Conservation (phyloP, 2,797 vertebrate species). For the Rousettus madagascariensis region DNA sequence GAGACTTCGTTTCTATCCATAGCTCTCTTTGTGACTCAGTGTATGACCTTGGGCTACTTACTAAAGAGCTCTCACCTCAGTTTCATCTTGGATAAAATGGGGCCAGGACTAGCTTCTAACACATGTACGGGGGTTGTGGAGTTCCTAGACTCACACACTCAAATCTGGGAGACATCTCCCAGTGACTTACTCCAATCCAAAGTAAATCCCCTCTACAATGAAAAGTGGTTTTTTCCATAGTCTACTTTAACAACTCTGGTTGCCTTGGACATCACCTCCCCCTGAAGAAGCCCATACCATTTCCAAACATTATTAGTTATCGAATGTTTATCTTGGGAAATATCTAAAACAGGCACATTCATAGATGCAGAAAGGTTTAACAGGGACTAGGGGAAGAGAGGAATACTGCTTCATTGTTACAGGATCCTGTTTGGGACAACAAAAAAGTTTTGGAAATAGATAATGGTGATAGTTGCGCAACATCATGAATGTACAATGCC, state of each 20-base stretch:
- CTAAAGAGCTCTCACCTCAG: slow-evolving; percentile 39
- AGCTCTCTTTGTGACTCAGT: slow-evolving; percentile 38
- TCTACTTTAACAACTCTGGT: background rate
- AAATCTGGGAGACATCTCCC: background rate
- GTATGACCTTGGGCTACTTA: slow-evolving; percentile 75
- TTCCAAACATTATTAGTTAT: background rate
- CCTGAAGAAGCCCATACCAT: background rate
- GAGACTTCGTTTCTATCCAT: slow-evolving; percentile 23
- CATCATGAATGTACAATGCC: background rate
- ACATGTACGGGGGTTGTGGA: background rate
- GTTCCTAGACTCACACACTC: background rate
- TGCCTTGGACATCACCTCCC: background rate
- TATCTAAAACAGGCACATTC: background rate
- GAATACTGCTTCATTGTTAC: background rate
- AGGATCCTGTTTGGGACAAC: background rate
- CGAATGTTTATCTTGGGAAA: background rate
- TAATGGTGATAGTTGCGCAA: background rate
- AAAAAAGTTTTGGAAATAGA: background rate
- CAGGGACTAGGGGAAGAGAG: too few relatives aligned
- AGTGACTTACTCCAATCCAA: background rate
- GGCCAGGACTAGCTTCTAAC: background rate
- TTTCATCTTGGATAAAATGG: slow-evolving; percentile 57
- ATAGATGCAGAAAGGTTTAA: background rate
- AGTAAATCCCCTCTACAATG: background rate
- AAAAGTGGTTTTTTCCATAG: background rate